Evolutionary conservation across 2,888 invertebrate species (phyloP).

Genomic region (Spisula subtruncata): DNA sequence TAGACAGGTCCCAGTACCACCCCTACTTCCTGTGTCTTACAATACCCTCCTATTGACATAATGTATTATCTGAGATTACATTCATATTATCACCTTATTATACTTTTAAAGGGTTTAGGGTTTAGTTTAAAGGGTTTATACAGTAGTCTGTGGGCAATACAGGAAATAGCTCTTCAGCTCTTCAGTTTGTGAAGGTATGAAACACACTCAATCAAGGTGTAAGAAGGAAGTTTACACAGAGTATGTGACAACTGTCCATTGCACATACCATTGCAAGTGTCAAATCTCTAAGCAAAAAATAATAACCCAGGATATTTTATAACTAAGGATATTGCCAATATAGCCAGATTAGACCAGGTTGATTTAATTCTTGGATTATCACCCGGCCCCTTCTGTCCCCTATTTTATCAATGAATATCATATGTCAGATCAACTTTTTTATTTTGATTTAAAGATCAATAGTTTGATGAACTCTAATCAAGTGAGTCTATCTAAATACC

Average conservation of each 20-base stretch:
- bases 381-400: no score
- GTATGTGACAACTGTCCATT: neutral
- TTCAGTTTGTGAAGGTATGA: neutral
- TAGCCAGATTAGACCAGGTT: no score
- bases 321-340: no score
- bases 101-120: neutral
- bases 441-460: no score
- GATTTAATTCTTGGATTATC: no score
- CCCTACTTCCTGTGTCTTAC: constrained; percentile 42
- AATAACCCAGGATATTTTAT: neutral
- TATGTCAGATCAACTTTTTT: no score
- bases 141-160: neutral
- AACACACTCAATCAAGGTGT: neutral
- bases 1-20: neutral
- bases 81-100: neutral
- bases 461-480: no score
- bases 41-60: constrained; percentile 43
- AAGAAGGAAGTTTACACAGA: constrained; percentile 9
- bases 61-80: constrained; percentile 32
- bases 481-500: no score
- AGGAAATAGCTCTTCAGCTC: constrained; percentile 1
- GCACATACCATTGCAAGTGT: neutral
- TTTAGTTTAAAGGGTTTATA: neutral
- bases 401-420: no score
- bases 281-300: neutral